Conservation (phyloP, 1,140 invertebrate species). For the Xylocopa sonorina region DNA sequence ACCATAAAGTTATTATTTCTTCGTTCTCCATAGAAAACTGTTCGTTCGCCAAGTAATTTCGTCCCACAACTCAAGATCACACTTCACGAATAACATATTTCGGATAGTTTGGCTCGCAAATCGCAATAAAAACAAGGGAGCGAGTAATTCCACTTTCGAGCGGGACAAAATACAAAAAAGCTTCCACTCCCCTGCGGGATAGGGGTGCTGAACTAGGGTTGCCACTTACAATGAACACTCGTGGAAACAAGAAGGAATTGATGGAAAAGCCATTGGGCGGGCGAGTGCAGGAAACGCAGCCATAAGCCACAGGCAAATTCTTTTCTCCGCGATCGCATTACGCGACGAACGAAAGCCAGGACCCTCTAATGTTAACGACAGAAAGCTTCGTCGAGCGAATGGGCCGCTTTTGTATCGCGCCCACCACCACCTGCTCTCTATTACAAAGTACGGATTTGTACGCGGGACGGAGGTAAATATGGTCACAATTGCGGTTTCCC, state of each 20-base stretch:
- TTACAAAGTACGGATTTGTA: conserved; percentile 7
- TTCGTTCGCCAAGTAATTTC: too few species aligned
- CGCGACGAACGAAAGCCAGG: background rate
- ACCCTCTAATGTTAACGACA: conserved; percentile 13
- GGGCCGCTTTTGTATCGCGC: conserved; percentile 1
- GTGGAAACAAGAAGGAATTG: background rate
- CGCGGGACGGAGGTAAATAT: conserved; percentile 11
- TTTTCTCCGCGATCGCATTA: conserved; percentile 1
- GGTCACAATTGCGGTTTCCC: background rate
- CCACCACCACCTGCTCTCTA: background rate
- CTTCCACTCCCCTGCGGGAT: too few species aligned
- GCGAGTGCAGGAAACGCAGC: background rate
- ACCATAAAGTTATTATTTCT: too few species aligned
- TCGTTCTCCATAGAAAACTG: too few species aligned
- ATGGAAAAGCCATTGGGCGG: conserved; percentile 1
- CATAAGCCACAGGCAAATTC: conserved; percentile 3
- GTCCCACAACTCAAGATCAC: too few species aligned
- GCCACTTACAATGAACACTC: background rate
- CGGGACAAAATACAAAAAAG: too few species aligned
- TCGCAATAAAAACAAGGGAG: too few species aligned
- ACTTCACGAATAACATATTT: too few species aligned
- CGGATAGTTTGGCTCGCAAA: too few species aligned
- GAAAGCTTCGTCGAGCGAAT: background rate
- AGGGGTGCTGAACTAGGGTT: too few species aligned
- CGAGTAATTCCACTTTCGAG: background rate